Percentiles rank a stretch among this genome's conserved stretches.
phyloP scores from a whole-genome alignment of 2,113 vertebrate species.

The Sinosuthora webbiana region DNA sequence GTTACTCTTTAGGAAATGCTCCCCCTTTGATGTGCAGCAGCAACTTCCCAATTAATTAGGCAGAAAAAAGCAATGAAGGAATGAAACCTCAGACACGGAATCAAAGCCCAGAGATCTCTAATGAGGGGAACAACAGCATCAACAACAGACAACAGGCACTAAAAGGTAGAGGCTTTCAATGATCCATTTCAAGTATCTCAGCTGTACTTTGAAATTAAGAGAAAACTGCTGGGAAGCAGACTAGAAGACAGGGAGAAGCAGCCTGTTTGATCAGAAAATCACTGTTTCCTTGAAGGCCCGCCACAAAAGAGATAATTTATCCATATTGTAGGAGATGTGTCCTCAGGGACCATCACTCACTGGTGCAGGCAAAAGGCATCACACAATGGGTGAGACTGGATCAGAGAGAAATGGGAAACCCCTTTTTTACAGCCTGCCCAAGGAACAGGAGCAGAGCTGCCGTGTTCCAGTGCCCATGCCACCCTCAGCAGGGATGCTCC shows the following conservation, averaged over 20 bases:
- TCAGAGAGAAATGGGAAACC: neutral
- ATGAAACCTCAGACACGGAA: slow-evolving; percentile 40
- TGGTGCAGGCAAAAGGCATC: neutral
- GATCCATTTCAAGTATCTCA: neutral
- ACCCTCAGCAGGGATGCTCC: neutral
- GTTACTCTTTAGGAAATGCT: slow-evolving; percentile 54
- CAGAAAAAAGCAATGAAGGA: slow-evolving; percentile 35
- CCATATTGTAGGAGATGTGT: neutral
- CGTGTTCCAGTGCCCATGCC: neutral
- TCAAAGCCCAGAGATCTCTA: slow-evolving; percentile 55
- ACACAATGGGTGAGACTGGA: accelerated
- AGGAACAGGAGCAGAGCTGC: neutral
- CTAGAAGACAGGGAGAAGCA: neutral
- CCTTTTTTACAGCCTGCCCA: neutral
- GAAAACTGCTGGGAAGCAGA: neutral
- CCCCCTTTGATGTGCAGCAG: slow-evolving; percentile 61
- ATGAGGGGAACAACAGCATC: slow-evolving; percentile 49
- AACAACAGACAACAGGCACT: neutral
- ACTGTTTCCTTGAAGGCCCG: slow-evolving; percentile 15
- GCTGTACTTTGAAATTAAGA: neutral
- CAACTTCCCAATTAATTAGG: slow-evolving; percentile 58
- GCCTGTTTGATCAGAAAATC: neutral
- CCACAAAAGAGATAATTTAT: neutral
- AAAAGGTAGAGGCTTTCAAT: neutral
- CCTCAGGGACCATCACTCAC: neutral